A percentile compares a stretch with the other conserved stretches of the same genome.
These are phyloP conservation scores for Monopterus albus DNA, from an alignment of 2,113 vertebrate species.

Conservation along the genomic window DNA sequence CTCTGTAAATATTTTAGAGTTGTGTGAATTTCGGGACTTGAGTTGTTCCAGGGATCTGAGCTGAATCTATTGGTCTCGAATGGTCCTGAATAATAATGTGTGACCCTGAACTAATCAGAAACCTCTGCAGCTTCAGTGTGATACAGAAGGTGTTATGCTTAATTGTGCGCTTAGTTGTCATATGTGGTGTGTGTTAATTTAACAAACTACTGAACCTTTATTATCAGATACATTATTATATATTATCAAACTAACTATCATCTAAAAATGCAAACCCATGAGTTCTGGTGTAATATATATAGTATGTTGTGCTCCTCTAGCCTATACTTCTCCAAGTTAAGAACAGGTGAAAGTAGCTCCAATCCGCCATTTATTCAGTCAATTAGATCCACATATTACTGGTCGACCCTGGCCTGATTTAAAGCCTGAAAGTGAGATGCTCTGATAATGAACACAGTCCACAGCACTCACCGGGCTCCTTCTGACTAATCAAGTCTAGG, in stretches of 20 bases:
- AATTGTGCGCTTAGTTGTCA: too few relatives aligned
- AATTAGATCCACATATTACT: constrained; percentile 33
- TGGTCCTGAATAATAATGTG: constrained; percentile 59
- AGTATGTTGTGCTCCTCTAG: not conserved
- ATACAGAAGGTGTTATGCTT: too few relatives aligned
- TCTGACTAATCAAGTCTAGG: constrained; percentile 47
- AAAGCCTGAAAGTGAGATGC: constrained; percentile 18
- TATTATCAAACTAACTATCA: too few relatives aligned
- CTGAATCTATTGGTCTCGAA: constrained; percentile 43
- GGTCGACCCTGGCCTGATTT: constrained; percentile 12
- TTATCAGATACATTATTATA: too few relatives aligned
- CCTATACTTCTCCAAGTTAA: not conserved
- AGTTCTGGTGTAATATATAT: too few relatives aligned
- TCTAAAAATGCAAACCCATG: too few relatives aligned
- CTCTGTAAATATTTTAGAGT: constrained; percentile 24
- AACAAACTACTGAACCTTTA: too few relatives aligned
- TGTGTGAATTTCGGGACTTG: constrained; percentile 14
- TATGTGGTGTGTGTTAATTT: too few relatives aligned
- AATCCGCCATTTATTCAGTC: constrained; percentile 34
- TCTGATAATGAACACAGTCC: constrained; percentile 47
- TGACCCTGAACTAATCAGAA: constrained; percentile 54
- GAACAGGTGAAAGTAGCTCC: constrained; percentile 8
- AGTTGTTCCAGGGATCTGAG: constrained; percentile 46
- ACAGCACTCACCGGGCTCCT: constrained; percentile 35
- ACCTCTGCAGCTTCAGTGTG: constrained; percentile 19